Evolutionary conservation across 2,113 vertebrate genomes (phyloP).

Genomic region (Poeciliopsis occidentalis): DNA sequence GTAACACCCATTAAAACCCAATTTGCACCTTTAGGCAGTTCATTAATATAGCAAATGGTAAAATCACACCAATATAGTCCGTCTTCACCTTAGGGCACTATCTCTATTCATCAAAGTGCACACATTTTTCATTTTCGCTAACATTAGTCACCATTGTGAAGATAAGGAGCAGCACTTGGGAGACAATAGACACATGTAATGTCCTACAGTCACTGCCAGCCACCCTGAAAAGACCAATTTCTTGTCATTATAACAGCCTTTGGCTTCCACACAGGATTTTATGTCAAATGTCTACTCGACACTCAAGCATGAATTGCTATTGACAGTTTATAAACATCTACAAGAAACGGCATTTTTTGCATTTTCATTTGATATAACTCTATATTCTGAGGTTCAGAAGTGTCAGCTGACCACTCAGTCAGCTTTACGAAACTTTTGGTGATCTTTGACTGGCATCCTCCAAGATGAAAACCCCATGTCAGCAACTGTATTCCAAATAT

Average conservation of each 20-base stretch:
- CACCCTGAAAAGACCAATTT: slow-evolving; percentile 27
- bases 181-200: slow-evolving; percentile 58
- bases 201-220: slow-evolving; percentile 43
- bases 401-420: slow-evolving; percentile 52
- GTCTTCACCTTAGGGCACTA: slow-evolving; percentile 85
- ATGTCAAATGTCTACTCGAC: not conserved
- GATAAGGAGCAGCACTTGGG: slow-evolving; percentile 62
- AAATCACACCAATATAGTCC: slow-evolving; percentile 83
- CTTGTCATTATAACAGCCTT: slow-evolving; percentile 41
- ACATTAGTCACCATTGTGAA: slow-evolving; percentile 60
- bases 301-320: not conserved
- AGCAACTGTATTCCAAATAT: slow-evolving; percentile 38
- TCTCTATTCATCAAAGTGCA: slow-evolving; percentile 80
- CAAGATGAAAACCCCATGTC: slow-evolving; percentile 31
- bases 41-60: slow-evolving; percentile 92
- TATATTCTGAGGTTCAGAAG: slow-evolving; percentile 48
- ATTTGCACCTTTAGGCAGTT: slow-evolving; percentile 98
- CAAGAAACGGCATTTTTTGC: slow-evolving; percentile 11
- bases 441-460: slow-evolving; percentile 23
- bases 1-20: slow-evolving; percentile 98
- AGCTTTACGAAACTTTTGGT: slow-evolving; percentile 40
- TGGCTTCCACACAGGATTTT: slow-evolving; percentile 39
- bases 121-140: slow-evolving; percentile 82
- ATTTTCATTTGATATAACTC: slow-evolving; percentile 49
- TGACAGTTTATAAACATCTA: slow-evolving; percentile 45